Base-by-base conservation (phyloP, 2,888 invertebrate species). In the Nomada hirtipes region DNA sequence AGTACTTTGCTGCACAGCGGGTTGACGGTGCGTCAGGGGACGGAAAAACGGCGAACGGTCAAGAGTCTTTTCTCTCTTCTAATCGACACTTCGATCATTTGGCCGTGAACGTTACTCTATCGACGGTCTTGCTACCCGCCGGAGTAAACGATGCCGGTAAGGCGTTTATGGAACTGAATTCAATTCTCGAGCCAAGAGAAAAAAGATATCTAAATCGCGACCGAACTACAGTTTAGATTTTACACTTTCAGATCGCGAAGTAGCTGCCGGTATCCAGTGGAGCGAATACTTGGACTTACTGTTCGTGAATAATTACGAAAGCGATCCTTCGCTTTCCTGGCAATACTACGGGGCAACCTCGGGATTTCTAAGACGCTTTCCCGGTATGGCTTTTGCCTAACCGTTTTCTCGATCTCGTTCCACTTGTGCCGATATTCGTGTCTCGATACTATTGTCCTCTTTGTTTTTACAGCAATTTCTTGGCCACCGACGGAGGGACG, bases 271-370 rank as follows among this genome's bases (percentile, higher is more conserved):
- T 73, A 97, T 99, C 87, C 97, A 97, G 90, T 99, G 99, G 99
- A 98, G 99, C 72, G 97, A 98, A 89, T 97, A 97, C 92, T 95
- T 99, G 92, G 98, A 99, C 94, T 96, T 97, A 26, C 95, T 97
- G 83, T 99, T 99, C 94, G 96, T 96, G 89, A 97, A 97, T 92
- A 99, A 99, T 95, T 97, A 97, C 93, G 97, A 98, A 92, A 96
- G 96, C 86, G 98, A 99, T 94, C 97, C 98, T 0, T 97, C 97
- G 1, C 95, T 99, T 59, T 98, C 98, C n/a, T 99, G 99, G 98
- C 99, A 99, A 94, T 99, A 98, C 94, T 99, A 98, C 94, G 99
- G 99, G 70, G 98, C 98, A 73, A 97, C 98, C n/a, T 95, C 97
- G 1, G 99, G 99, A 68, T 99, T 99, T 94, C 96, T 99, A 94